Evolutionary conservation across 2,888 invertebrate genomes (phyloP).

Genomic region (Drosophila ustulata): DNA sequence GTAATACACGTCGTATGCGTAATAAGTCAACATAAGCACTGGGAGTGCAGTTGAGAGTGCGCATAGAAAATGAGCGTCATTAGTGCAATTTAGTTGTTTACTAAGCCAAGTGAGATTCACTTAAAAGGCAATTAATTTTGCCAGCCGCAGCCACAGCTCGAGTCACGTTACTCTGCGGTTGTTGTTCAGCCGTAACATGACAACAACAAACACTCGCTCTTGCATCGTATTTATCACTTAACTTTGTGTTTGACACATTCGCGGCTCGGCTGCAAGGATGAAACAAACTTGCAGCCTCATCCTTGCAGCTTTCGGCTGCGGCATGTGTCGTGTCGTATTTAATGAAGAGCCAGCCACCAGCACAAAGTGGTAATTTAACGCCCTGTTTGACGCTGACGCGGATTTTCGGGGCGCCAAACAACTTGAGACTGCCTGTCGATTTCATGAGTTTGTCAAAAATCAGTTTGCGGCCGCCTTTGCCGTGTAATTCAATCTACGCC

Average conservation of each 20-base stretch:
- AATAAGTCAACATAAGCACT: slow-evolving; percentile 69
- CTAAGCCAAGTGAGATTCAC: slow-evolving; percentile 82
- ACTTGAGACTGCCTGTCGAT: slow-evolving; percentile 40
- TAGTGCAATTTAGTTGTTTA: slow-evolving; percentile 83
- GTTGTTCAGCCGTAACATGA: slow-evolving; percentile 81
- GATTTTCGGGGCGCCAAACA: slow-evolving; percentile 39
- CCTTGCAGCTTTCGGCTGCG: not conserved
- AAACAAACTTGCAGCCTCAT: slow-evolving; percentile 2
- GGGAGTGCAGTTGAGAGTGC: slow-evolving; percentile 39
- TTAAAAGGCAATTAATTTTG: slow-evolving; percentile 85
- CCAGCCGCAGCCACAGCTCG: slow-evolving; percentile 63
- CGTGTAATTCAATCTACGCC: slow-evolving; percentile 64
- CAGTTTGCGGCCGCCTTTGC: slow-evolving; percentile 41
- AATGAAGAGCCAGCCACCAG: slow-evolving; percentile 51
- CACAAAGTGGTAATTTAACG: slow-evolving; percentile 77
- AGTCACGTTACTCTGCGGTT: slow-evolving; percentile 82
- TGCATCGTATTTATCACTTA: slow-evolving; percentile 78
- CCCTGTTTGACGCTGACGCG: slow-evolving; percentile 57
- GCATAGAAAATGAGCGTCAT: slow-evolving; percentile 81
- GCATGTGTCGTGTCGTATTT: slow-evolving; percentile 34
- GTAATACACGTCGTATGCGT: slow-evolving; percentile 57
- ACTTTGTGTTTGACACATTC: slow-evolving; percentile 79
- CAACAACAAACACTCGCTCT: slow-evolving; percentile 53
- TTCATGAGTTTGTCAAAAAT: slow-evolving; percentile 55
- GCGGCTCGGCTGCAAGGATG: slow-evolving; percentile 53